Base-by-base conservation (phyloP, 64 coral and sea anemone genomes). In the Dendrophyllia cribrosa region DNA sequence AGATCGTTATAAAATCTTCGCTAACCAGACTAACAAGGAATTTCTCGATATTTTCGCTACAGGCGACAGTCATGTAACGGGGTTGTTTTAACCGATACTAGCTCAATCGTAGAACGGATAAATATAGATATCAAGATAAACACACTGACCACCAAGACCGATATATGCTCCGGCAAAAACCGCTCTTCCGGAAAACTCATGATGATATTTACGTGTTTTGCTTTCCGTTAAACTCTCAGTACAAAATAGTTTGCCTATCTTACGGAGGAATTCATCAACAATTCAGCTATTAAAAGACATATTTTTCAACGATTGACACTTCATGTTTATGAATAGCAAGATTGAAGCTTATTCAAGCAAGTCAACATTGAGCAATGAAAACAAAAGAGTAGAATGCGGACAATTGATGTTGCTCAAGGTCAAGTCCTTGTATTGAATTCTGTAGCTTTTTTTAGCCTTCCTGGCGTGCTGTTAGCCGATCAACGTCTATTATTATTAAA, bases 401-500 rank as follows among this genome's bases (percentile, higher is more conserved):
- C 59, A 82, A 59, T 82, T 62, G 10, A 24, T 14, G 11, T 34
- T 47, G 19, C 21, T 16, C 58, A 84, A 84, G 80, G 80, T 84
- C 80, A 84, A 67, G 59, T 51, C 34, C 16, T 11, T 66, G 60
- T 84, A 20, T 84, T 67, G 61, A 66, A 45, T 63, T 10, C 25
- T 51, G 80, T 21, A 51, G 43, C 62, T 84, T 84, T 84, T 50
- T 84, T 67, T 84, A 84, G 61, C 80, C 9, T 52, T 4, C 34
- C 61, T 66, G 80, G 44, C 80, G 80, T 84, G 80, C n/a, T 49
- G 62, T 68, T 63, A 49, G 46, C 62, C 44, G 45, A 82, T 82
- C 49, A 82, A 45, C 3, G 53, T 64, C 8, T 84, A 84, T 84
- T 84, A 84, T 84, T 84, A 84, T 84, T 66, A 84, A 50, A 67